Percentiles rank a stretch among this genome's conserved stretches.
These are phyloP conservation scores for Ctenoplectra terminalis DNA, from an alignment of 1,140 invertebrate species.

Conservation along the genomic window DNA sequence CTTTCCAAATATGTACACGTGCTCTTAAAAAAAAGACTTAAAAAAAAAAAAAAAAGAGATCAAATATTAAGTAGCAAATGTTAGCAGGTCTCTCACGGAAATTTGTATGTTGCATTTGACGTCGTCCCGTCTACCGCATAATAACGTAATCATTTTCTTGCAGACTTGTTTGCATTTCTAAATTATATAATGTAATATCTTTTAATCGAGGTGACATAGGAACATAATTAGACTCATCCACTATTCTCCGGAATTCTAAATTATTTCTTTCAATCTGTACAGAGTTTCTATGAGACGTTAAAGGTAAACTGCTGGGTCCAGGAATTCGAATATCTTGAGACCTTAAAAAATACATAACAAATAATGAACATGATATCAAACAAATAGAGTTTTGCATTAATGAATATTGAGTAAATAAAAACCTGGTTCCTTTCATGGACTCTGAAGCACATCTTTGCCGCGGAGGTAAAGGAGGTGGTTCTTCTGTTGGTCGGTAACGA, in stretches of 20 bases:
- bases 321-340: conserved; percentile 75
- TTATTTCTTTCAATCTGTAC: conserved; percentile 64
- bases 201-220: conserved; percentile 78
- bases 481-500: conserved; percentile 39
- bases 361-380: background rate
- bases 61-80: background rate
- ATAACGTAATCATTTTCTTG: conserved; percentile 79
- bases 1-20: background rate
- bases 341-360: conserved; percentile 47
- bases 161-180: conserved; percentile 62
- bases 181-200: conserved; percentile 65
- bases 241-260: conserved; percentile 53
- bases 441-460: conserved; percentile 71
- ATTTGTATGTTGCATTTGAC: background rate
- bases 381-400: background rate
- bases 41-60: background rate
- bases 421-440: conserved; percentile 74
- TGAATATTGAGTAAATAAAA: conserved; percentile 19
- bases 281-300: conserved; percentile 63
- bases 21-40: background rate
- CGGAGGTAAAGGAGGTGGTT: conserved; percentile 80
- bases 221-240: conserved; percentile 78
- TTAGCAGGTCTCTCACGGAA: background rate
- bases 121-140: conserved; percentile 71
- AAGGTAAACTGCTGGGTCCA: conserved; percentile 70